phyloP scores from a whole-genome alignment of 2,888 invertebrate species.

The Unio delphinus region DNA sequence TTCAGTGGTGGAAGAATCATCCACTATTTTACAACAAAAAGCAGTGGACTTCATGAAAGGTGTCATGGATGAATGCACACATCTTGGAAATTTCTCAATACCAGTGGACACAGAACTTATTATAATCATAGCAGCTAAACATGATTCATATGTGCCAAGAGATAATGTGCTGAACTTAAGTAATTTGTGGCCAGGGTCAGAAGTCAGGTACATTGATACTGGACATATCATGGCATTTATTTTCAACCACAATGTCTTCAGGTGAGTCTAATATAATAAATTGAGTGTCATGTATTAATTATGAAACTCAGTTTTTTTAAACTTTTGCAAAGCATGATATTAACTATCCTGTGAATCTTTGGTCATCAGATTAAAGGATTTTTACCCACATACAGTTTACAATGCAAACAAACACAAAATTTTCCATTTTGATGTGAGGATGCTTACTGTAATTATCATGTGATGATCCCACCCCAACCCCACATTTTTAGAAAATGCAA shows the following conservation, averaged over 20 bases:
- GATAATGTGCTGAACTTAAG: slow-evolving; percentile 86
- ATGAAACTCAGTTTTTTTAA: no score
- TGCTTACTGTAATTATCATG: no score
- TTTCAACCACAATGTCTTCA: slow-evolving; percentile 87
- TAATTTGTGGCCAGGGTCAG: slow-evolving; percentile 94
- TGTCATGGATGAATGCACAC: slow-evolving; percentile 99
- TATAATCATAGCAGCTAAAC: slow-evolving; percentile 90
- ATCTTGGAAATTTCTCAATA: slow-evolving; percentile 91
- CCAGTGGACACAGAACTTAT: slow-evolving; percentile 89
- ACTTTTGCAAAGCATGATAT: no score
- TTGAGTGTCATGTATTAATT: no score
- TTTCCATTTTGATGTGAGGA: no score
- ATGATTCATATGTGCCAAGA: slow-evolving; percentile 88
- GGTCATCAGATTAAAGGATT: neutral
- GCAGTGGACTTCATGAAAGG: slow-evolving; percentile 95
- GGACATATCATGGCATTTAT: slow-evolving; percentile 82
- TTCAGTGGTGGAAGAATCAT: neutral
- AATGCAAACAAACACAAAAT: neutral
- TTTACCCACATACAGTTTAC: neutral
- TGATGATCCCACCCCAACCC: no score
- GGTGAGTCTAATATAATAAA: slow-evolving; percentile 75
- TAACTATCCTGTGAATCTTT: neutral
- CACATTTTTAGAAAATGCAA: no score
- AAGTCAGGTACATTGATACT: slow-evolving; percentile 88
- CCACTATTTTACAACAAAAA: slow-evolving; percentile 72